Base-by-base conservation (phyloP, 2,113 vertebrate genomes). In the Calypte anna region DNA sequence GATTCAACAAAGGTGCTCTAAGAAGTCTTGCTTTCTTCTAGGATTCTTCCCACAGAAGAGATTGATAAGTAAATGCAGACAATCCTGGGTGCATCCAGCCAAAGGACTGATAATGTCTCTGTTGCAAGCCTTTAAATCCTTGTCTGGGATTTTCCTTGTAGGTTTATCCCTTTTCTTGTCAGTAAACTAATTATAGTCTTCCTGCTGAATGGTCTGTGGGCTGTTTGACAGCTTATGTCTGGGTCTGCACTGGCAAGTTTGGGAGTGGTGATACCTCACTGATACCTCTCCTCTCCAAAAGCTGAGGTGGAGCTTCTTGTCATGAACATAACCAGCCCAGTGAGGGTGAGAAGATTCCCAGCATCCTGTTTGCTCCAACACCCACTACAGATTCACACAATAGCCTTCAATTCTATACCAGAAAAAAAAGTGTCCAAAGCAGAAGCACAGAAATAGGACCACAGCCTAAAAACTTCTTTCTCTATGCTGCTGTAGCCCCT, bases 91-190 rank as follows among this genome's bases (percentile, higher is more conserved):
- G 25, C 61, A 73, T 53, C 90, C 87, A 54, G 79, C 75, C 76
- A 33, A 67, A 88, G 57, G 74, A 75, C 64, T 22, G 53, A 81
- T 51, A 3, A 0, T 43, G 53, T 21, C 64, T 75, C 82, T 80
- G 6, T 3, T 57, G 33, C 9, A 3, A 90, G 79, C 63, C 85
- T 78, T 75, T 91, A 95, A 97, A 88, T 81, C 94, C 85, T 67
- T 12, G 53, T 93, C 88, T 95, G 91, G 86, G 93, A 44, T 94
- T 94, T 93, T 95, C 21, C 79, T 81, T 55, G 61, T 28, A 86
- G 90, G 59, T 91, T 97, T 88, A 91, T 94, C 85, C 68, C 46
- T 96, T 68, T 66, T 81, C 83, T 90, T 90, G 67, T 46, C 79
- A 67, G 87, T 48, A 86, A 78, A 73, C 68, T 95, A 68, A 25